These are phyloP conservation scores for Drosophila ogumai DNA, from an alignment of 1,140 invertebrate genomes.

Conservation along the genomic window DNA sequence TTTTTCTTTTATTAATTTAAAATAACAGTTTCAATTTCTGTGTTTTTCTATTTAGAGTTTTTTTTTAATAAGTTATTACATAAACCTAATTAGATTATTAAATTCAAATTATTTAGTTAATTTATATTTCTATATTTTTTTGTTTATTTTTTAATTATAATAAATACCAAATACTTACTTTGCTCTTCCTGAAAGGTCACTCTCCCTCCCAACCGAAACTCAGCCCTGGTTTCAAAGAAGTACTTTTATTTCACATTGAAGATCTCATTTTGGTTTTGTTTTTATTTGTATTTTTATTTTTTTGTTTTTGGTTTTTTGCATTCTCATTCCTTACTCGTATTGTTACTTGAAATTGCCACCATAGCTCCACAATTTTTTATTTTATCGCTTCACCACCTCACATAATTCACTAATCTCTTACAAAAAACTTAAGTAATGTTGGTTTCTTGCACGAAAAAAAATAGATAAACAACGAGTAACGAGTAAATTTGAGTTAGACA, in stretches of 20 bases:
- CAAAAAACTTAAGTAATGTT: slow-evolving; percentile 75
- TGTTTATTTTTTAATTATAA: too few species aligned
- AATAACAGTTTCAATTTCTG: too few species aligned
- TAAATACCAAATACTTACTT: too few species aligned
- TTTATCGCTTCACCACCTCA: slow-evolving; percentile 30
- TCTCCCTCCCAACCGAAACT: slow-evolving; percentile 7
- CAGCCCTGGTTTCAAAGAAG: slow-evolving; percentile 66
- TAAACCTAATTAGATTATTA: too few species aligned
- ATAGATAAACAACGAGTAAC: slow-evolving; percentile 7
- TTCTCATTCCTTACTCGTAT: slow-evolving; percentile 62
- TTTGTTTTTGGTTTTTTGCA: slow-evolving; percentile 27
- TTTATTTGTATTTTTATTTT: slow-evolving; percentile 66
- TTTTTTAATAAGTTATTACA: too few species aligned
- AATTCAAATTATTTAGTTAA: background rate
- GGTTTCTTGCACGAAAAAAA: slow-evolving; percentile 49
- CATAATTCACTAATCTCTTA: slow-evolving; percentile 79
- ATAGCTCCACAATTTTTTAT: slow-evolving; percentile 17
- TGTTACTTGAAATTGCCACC: slow-evolving; percentile 61
- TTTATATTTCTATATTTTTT: too few species aligned
- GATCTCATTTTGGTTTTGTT: slow-evolving; percentile 67
- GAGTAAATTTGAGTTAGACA: slow-evolving; percentile 25
- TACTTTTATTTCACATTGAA: slow-evolving; percentile 82
- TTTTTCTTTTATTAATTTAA: background rate
- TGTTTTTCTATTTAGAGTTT: too few species aligned
- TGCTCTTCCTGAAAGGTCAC: background rate